phyloP scores from a whole-genome alignment of 2,888 invertebrate genomes.

The Microctonus aethiopoides region DNA sequence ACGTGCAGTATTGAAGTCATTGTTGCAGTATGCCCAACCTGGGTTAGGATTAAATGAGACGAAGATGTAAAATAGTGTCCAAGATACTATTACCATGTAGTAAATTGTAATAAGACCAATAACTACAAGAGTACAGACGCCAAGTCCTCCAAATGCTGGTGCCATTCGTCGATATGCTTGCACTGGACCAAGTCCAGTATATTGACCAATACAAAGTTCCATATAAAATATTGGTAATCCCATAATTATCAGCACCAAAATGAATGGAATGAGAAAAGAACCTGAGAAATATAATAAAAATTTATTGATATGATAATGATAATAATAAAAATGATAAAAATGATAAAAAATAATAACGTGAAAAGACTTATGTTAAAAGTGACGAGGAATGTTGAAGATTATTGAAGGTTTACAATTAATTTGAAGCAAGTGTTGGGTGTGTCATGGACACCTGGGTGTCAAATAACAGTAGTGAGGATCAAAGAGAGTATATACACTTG shows the following conservation, averaged over 20 bases:
- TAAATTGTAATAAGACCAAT: slow-evolving; percentile 80
- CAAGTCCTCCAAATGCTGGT: slow-evolving; percentile 71
- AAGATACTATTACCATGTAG: slow-evolving; percentile 84
- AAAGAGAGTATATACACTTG: slow-evolving; percentile 12
- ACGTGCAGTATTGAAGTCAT: slow-evolving; percentile 73
- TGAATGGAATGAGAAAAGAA: slow-evolving; percentile 80
- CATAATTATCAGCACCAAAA: slow-evolving; percentile 79
- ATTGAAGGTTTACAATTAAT: not conserved
- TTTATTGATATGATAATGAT: too few relatives aligned
- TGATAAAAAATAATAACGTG: too few relatives aligned
- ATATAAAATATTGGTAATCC: slow-evolving; percentile 85
- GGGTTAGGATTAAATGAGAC: slow-evolving; percentile 75
- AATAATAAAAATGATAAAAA: too few relatives aligned
- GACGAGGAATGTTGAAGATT: not conserved
- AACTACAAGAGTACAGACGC: slow-evolving; percentile 77
- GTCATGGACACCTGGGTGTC: slow-evolving; percentile 22
- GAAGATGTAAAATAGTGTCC: slow-evolving; percentile 81
- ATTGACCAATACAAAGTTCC: slow-evolving; percentile 84
- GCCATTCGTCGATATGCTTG: slow-evolving; percentile 73
- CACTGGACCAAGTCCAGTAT: slow-evolving; percentile 79
- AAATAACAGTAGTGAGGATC: slow-evolving; percentile 22
- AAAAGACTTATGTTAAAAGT: not conserved
- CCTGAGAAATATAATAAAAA: slow-evolving; percentile 74
- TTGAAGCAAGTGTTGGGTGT: slow-evolving; percentile 7
- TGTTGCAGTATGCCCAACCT: slow-evolving; percentile 78